Evolutionary conservation across 2,797 vertebrate species (phyloP).

Genomic region (Acomys russatus): DNA sequence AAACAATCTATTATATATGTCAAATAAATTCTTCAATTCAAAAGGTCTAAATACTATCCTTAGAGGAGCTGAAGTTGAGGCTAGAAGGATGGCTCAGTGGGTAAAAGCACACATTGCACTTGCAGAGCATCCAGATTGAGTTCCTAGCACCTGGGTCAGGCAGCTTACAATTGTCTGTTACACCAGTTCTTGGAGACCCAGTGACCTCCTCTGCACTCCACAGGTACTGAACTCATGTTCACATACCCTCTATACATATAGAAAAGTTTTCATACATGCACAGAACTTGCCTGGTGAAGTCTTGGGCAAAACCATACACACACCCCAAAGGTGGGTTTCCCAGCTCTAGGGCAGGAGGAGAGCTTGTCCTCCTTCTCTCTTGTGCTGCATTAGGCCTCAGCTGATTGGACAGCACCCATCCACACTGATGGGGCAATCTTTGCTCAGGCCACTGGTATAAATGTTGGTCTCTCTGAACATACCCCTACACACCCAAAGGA

Average conservation of each 20-base stretch:
- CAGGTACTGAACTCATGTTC: background rate
- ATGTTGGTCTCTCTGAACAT: background rate
- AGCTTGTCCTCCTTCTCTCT: background rate
- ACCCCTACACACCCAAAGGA: background rate
- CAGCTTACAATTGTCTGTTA: background rate
- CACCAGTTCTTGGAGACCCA: too few relatives aligned
- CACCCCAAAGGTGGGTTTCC: too few relatives aligned
- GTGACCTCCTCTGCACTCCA: background rate
- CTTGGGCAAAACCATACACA: background rate
- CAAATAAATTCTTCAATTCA: constrained; percentile 56
- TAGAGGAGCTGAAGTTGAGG: background rate
- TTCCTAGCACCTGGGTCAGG: background rate
- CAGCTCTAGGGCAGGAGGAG: background rate
- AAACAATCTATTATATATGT: constrained; percentile 66
- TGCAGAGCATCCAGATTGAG: background rate
- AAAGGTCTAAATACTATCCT: constrained; percentile 29
- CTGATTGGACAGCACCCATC: background rate
- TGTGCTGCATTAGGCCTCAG: background rate
- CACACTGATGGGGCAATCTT: background rate
- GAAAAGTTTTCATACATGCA: constrained; percentile 28
- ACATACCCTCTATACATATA: background rate
- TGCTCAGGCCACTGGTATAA: background rate
- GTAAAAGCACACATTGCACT: background rate
- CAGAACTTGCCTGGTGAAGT: background rate
- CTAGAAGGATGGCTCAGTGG: background rate